Conservation (phyloP, 1,140 invertebrate species). For the Apis laboriosa region DNA sequence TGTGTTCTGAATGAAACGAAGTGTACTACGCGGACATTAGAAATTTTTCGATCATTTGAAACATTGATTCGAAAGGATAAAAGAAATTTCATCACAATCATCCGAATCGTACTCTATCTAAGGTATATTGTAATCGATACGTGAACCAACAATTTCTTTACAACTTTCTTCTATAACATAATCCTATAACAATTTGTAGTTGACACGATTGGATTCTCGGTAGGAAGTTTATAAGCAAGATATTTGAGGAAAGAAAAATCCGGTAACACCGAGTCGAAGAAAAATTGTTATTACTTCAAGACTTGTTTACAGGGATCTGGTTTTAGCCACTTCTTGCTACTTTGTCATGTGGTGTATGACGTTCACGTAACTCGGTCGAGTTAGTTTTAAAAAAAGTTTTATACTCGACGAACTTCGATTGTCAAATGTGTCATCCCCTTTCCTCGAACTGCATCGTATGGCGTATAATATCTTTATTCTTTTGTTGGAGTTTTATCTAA, state of each 20-base stretch:
- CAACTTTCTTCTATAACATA: neutral
- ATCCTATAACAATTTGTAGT: neutral
- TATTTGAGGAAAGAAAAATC: neutral
- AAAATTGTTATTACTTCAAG: conserved; percentile 5
- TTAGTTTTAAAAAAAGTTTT: neutral
- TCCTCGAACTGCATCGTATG: neutral
- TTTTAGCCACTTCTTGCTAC: neutral
- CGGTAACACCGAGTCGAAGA: neutral
- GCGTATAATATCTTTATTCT: neutral
- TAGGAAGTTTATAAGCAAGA: neutral
- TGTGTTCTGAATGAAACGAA: no score
- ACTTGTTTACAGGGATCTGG: neutral
- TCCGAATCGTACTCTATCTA: no score
- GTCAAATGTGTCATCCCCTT: neutral
- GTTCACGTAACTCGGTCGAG: neutral
- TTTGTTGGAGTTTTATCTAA: neutral
- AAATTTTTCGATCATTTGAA: no score
- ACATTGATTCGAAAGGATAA: no score
- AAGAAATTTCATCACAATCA: no score
- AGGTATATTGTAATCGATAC: no score
- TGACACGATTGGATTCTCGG: neutral
- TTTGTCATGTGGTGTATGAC: neutral
- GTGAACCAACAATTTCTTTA: neutral
- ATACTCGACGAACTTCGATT: neutral
- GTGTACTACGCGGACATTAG: no score